Conservation (phyloP, 2,888 invertebrate species). For the Yponomeuta plumbellus region DNA sequence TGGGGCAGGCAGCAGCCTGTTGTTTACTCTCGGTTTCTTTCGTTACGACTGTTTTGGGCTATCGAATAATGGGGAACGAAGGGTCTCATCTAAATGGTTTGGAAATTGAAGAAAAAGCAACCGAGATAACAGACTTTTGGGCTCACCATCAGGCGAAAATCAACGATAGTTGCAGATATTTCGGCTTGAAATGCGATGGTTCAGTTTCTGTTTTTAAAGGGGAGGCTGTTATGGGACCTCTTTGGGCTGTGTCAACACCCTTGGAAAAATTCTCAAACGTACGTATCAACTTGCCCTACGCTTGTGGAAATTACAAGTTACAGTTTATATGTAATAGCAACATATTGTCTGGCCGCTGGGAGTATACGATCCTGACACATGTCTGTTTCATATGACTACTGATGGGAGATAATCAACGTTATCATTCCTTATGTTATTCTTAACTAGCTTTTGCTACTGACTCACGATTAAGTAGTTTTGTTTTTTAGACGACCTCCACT, state of each 20-base stretch:
- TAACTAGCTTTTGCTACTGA: too few species aligned
- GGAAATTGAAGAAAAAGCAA: constrained; percentile 84
- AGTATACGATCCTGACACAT: too few species aligned
- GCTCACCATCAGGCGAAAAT: constrained; percentile 80
- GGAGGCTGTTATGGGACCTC: constrained; percentile 80
- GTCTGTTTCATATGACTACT: too few species aligned
- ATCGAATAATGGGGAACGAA: constrained; percentile 84
- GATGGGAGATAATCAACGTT: too few species aligned
- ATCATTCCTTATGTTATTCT: too few species aligned
- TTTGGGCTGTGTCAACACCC: constrained; percentile 81
- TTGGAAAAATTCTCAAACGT: constrained; percentile 88
- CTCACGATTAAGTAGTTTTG: too few species aligned
- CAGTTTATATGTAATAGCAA: too few species aligned
- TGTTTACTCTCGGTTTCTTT: neutral
- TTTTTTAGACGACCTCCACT: too few species aligned
- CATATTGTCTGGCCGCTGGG: too few species aligned
- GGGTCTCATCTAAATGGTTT: constrained; percentile 82
- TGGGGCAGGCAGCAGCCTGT: too few species aligned
- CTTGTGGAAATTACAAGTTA: too few species aligned
- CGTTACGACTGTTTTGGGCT: neutral
- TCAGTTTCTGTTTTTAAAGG: constrained; percentile 86
- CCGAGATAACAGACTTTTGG: constrained; percentile 89
- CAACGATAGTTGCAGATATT: constrained; percentile 72
- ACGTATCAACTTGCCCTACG: constrained; percentile 28
- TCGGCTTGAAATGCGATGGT: constrained; percentile 72